Conservation (phyloP, 2,797 vertebrate species). For the Argyrosomus regius region DNA sequence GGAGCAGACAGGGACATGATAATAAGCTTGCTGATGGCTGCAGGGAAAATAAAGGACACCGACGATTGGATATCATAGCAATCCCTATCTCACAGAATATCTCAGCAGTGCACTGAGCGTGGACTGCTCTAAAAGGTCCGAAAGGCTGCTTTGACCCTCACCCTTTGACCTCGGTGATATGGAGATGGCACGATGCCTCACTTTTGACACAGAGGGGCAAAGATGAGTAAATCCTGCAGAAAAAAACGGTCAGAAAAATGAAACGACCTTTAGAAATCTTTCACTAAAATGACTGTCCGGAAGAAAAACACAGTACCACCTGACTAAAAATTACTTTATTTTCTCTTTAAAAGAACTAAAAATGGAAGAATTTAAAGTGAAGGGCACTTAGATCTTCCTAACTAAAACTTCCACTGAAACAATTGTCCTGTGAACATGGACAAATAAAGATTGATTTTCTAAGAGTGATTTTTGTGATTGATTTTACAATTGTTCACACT, state of each 20-base stretch:
- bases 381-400: background rate
- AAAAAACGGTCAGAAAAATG: slow-evolving; percentile 26
- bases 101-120: slow-evolving; percentile 30
- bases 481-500: slow-evolving; percentile 8
- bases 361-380: slow-evolving; percentile 3
- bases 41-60: slow-evolving; percentile 74
- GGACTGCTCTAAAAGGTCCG: slow-evolving; percentile 47
- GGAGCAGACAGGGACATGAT: slow-evolving; percentile 79
- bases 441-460: background rate
- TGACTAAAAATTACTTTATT: slow-evolving; percentile 16
- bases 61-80: slow-evolving; percentile 70
- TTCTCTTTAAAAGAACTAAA: slow-evolving; percentile 5
- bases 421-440: background rate
- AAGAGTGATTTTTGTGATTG: background rate
- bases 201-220: slow-evolving; percentile 37
- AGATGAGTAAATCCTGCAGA: slow-evolving; percentile 27
- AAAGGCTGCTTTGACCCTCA: slow-evolving; percentile 65
- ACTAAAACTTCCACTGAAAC: background rate
- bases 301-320: background rate
- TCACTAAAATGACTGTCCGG: slow-evolving; percentile 7
- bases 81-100: slow-evolving; percentile 62
- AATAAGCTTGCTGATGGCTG: slow-evolving; percentile 81
- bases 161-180: slow-evolving; percentile 56
- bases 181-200: slow-evolving; percentile 19
- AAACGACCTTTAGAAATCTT: slow-evolving; percentile 5